Base-by-base conservation (phyloP, 2,113 vertebrate species). In the Anser brachyrhynchus region DNA sequence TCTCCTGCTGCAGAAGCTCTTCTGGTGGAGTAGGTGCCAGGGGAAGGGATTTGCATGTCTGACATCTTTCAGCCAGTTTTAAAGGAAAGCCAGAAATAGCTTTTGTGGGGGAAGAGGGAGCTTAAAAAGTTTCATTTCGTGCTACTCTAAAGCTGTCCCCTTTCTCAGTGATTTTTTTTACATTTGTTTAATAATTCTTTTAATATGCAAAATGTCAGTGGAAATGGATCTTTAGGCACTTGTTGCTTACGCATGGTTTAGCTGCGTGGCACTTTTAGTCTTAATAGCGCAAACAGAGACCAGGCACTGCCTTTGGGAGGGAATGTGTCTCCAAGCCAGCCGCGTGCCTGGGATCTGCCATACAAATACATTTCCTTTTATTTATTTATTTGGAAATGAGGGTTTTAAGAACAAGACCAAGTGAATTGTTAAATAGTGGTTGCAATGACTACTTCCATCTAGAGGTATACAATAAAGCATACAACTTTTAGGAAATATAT, bases 21-120 rank as follows among this genome's bases (percentile, higher is more conserved):
- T 92, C 61, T 78, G 61, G 25, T 84, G 41, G 39, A 95, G 70
- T 18, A 75, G 52, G 12, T 92, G 81, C 59, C 59, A 75, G 52
- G 54, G 67, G 46, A 80, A 54, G 67, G 54, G 71, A 73, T 93
- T 93, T 95, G 78, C 74, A 65, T 59, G 78, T 72, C 93, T 87
- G 92, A 70, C 82, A 92, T 90, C 78, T 95, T 90, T 89, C 74
- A 91, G 71, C 3, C 35, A 73, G 58, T 90, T 86, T 73, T 59
- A 69, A 93, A 86, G 37, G 25, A 39, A 81, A 91, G 41, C 10
- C 39, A 51, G 79, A 69, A 84, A 49, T 11, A 62, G 28, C 20
- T 85, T 26, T 28, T 7, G 4, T 37, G 31, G 8, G 13, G 13
- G 54, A 14, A 87, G 58, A 28, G 19, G 28, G 33, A 82, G 14